These are phyloP conservation scores for Dasypus novemcinctus DNA, from an alignment of 2,113 vertebrate genomes.

Conservation along the genomic window DNA sequence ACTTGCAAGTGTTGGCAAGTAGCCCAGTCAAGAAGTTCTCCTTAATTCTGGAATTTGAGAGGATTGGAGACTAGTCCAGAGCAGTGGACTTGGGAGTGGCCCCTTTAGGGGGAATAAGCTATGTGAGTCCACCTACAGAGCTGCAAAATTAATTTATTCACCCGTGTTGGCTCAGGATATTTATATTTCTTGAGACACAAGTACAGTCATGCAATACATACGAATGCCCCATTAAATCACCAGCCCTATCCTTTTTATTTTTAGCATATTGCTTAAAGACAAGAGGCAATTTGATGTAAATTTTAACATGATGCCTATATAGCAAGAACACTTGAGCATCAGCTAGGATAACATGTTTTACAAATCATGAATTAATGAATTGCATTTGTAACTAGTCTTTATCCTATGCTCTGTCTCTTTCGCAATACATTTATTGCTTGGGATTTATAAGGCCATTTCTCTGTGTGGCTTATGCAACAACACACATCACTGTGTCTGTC, in stretches of 20 bases:
- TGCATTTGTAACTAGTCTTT: conserved; percentile 55
- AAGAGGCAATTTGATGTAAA: neutral
- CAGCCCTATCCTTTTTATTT: neutral
- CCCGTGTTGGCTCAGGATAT: neutral
- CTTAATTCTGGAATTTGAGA: neutral
- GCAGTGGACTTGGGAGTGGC: neutral
- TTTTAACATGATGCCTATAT: conserved; percentile 2
- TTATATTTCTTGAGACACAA: conserved; percentile 36
- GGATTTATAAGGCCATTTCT: conserved; percentile 52
- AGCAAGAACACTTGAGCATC: conserved; percentile 25
- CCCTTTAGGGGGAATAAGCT: neutral
- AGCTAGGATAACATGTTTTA: neutral
- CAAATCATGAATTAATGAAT: conserved; percentile 5
- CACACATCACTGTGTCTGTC: conserved; percentile 16
- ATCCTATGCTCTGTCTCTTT: conserved; percentile 21
- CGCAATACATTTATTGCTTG: conserved; percentile 43
- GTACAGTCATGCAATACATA: neutral
- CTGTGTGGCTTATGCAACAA: conserved; percentile 32
- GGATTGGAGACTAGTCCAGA: neutral
- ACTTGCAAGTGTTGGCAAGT: conserved; percentile 24
- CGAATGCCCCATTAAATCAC: conserved; percentile 1
- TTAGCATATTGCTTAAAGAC: neutral
- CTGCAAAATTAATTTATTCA: neutral
- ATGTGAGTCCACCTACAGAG: neutral
- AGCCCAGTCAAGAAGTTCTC: neutral